These are phyloP conservation scores for Percopsis transmontana DNA, from an alignment of 2,113 vertebrate genomes.

Conservation along the genomic window DNA sequence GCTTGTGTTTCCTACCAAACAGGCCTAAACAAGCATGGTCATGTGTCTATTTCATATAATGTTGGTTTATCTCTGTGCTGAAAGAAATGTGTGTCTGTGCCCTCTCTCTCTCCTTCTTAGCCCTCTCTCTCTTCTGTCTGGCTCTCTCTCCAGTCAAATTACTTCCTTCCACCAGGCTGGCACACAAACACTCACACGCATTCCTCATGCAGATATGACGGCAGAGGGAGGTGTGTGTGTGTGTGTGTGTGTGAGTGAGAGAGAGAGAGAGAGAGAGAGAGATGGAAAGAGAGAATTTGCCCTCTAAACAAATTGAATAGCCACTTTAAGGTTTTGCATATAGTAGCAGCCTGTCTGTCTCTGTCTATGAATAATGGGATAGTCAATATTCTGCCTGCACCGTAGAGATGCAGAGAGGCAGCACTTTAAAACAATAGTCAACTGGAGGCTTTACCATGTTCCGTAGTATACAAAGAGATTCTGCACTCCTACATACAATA, in stretches of 20 bases:
- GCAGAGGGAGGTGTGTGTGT: background rate
- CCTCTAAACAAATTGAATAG: constrained; percentile 61
- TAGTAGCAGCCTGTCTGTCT: constrained; percentile 39
- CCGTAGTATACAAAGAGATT: too few relatives aligned
- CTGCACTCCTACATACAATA: too few relatives aligned
- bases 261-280: constrained; percentile 8
- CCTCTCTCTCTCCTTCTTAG: constrained; percentile 18
- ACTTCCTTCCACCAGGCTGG: background rate
- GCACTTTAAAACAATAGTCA: too few relatives aligned
- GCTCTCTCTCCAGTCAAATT: background rate
- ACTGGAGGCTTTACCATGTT: too few relatives aligned
- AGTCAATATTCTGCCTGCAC: constrained; percentile 43
- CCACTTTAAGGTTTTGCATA: constrained; percentile 52
- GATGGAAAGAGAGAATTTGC: constrained; percentile 42
- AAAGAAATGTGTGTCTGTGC: constrained; percentile 2
- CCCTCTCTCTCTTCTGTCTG: background rate
- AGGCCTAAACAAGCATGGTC: too few relatives aligned
- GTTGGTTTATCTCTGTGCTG: too few relatives aligned
- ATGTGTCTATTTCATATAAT: too few relatives aligned
- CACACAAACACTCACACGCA: constrained; percentile 19
- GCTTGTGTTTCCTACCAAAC: too few relatives aligned
- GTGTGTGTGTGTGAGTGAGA: background rate
- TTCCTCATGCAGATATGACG: constrained; percentile 30
- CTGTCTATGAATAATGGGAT: constrained; percentile 64
- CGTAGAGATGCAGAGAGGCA: constrained; percentile 18